Evolutionary conservation across 2,113 vertebrate genomes (phyloP), one percentile per base, ranked within the genome.

Genomic region (Passer domesticus): DNA sequence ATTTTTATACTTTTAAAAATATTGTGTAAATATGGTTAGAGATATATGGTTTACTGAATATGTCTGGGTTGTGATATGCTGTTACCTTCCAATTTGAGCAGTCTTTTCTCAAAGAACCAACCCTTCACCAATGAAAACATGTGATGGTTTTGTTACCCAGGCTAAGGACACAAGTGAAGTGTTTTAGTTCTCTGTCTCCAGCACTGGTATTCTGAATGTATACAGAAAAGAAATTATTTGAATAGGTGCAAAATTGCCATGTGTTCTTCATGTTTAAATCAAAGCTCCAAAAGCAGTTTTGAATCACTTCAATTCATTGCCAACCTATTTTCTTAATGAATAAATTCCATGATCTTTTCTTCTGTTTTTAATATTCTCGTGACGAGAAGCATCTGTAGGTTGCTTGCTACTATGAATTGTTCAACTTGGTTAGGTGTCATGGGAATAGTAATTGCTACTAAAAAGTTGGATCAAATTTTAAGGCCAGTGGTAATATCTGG

Each of bases 301-400:
- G 37, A 94, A 76, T 80, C 70, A 43, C 31, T 62, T 56, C 44
- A 92, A 47, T 84, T 96, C 77, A 69, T 56, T 89, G 62, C 66
- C 88, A 96, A 41, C 66, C 46, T 64, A 63, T 85, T 95, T 92
- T 67, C 92, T 89, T 67, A 43, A 96, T 91, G 87, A 95, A 93
- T 94, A 88, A 90, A 87, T 91, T 92, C 87, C 67, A 76, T 94
- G 67, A 90, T 92, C 56, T 81, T 91, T 82, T 96, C 67, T 95
- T 56, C 22, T 52, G 92, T 53, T 95, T 87, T 74, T 92, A 85
- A 94, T 93, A 39, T 90, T 94, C 76, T 94, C n/a, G 62, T 90
- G 94, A 96, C 2, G 7, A 96, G 92, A 97, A 96, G 96, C 96
- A 96, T 97, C 96, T 96, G 97, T 96, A 93, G 27, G 31, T 85